Percentiles rank a stretch among this genome's conserved stretches.
Evolutionary conservation across 2,888 invertebrate species (phyloP).

Genomic region (Tubulanus polymorphus): DNA sequence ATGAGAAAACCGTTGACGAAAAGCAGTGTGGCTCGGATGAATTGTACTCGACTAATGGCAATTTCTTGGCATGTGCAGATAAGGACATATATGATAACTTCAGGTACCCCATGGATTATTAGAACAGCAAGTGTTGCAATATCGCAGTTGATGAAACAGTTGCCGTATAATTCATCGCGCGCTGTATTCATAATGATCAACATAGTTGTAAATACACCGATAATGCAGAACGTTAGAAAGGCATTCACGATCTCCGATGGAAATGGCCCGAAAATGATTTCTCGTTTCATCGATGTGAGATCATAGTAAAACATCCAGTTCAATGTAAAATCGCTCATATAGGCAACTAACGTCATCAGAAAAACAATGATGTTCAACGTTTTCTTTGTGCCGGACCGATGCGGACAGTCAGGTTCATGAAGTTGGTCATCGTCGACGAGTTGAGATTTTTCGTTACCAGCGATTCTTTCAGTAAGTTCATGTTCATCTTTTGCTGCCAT

Average conservation of each 20-base stretch:
- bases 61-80: constrained; percentile 30
- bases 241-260: constrained; percentile 11
- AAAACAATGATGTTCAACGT: no score
- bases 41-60: constrained; percentile 32
- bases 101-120: constrained; percentile 31
- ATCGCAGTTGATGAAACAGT: constrained; percentile 24
- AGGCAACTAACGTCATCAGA: not conserved
- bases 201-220: constrained; percentile 26
- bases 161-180: constrained; percentile 21
- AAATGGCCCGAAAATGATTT: constrained; percentile 31
- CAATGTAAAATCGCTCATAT: constrained; percentile 22
- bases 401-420: no score
- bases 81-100: constrained; percentile 24
- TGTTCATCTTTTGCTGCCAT: no score
- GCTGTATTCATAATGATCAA: constrained; percentile 25
- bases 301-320: constrained; percentile 33
- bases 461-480: no score
- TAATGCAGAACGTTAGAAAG: constrained; percentile 26
- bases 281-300: constrained; percentile 22
- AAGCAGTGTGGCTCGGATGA: constrained; percentile 29
- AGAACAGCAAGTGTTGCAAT: constrained; percentile 24
- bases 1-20: constrained; percentile 23
- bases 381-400: no score
- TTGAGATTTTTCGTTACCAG: no score
- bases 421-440: no score